These are phyloP conservation scores for Porites lutea DNA, from an alignment of 64 coral and sea anemone genomes.

Conservation along the genomic window DNA sequence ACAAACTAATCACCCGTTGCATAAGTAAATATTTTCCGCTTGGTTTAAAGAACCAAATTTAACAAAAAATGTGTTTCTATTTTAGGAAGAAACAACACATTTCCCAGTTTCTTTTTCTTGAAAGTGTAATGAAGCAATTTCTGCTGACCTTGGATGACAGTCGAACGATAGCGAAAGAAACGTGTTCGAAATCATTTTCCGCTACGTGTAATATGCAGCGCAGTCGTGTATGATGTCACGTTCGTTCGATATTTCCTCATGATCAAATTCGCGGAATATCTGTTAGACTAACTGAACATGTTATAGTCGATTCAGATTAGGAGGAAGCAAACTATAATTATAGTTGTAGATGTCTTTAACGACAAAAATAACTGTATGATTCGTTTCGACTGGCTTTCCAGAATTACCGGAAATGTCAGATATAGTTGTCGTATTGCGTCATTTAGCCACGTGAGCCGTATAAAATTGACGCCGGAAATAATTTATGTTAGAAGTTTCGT, in stretches of 20 bases:
- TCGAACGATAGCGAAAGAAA: not conserved
- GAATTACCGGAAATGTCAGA: conserved; percentile 46
- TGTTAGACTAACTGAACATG: not conserved
- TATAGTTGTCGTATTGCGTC: conserved; percentile 64
- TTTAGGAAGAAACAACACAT: no score
- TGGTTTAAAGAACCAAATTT: no score
- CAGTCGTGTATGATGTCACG: not conserved
- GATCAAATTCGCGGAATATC: no score
- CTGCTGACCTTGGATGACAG: no score
- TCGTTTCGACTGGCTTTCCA: not conserved
- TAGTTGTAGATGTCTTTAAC: not conserved
- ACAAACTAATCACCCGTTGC: no score
- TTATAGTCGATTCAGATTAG: not conserved
- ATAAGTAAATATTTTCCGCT: no score
- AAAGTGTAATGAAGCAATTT: no score
- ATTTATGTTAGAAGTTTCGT: not conserved
- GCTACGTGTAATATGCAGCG: not conserved
- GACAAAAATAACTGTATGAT: conserved; percentile 32
- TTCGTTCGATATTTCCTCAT: not conserved
- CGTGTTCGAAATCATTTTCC: not conserved
- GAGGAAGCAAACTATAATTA: conserved; percentile 19
- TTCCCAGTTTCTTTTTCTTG: no score
- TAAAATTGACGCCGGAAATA: conserved; percentile 57
- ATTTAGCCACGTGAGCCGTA: conserved; percentile 77
- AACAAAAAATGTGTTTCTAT: no score